phyloP scores from a whole-genome alignment of 1,140 invertebrate genomes.

The Planococcus citri region DNA sequence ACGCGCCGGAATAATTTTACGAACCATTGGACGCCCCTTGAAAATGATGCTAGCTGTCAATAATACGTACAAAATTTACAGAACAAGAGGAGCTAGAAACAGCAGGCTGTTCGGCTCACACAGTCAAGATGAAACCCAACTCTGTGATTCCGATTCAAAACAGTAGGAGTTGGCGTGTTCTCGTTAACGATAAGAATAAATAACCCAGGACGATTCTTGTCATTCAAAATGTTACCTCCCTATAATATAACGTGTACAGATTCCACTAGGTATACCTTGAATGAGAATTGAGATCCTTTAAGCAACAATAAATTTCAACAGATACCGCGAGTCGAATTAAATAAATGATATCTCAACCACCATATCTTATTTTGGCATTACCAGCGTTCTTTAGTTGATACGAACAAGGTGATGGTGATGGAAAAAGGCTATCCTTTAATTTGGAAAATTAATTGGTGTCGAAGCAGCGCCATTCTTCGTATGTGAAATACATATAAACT shows the following conservation, averaged over 20 bases:
- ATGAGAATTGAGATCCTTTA: background rate
- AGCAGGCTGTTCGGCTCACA: background rate
- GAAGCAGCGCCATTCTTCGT: too few relatives aligned
- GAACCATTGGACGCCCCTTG: background rate
- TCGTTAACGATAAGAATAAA: slow-evolving; percentile 2
- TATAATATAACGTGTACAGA: background rate
- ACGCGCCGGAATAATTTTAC: too few relatives aligned
- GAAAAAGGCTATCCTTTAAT: background rate
- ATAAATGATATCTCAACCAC: slow-evolving; percentile 1
- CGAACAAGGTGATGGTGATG: too few relatives aligned
- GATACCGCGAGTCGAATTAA: background rate
- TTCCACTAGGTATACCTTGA: background rate
- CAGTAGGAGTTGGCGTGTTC: slow-evolving; percentile 5
- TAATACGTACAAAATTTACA: background rate
- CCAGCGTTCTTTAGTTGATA: too few relatives aligned
- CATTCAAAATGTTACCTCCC: background rate
- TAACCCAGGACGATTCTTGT: background rate
- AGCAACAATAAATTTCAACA: slow-evolving; percentile 4
- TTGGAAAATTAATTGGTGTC: background rate
- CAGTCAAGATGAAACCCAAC: background rate
- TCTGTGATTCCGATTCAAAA: slow-evolving; percentile 1
- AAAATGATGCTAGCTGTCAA: background rate
- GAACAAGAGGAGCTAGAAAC: background rate
- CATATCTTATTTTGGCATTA: background rate
- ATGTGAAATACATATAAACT: too few relatives aligned